Evolutionary conservation across 2,113 vertebrate genomes (phyloP), one percentile per base, ranked within the genome.

Genomic region (Oreamnos americanus): DNA sequence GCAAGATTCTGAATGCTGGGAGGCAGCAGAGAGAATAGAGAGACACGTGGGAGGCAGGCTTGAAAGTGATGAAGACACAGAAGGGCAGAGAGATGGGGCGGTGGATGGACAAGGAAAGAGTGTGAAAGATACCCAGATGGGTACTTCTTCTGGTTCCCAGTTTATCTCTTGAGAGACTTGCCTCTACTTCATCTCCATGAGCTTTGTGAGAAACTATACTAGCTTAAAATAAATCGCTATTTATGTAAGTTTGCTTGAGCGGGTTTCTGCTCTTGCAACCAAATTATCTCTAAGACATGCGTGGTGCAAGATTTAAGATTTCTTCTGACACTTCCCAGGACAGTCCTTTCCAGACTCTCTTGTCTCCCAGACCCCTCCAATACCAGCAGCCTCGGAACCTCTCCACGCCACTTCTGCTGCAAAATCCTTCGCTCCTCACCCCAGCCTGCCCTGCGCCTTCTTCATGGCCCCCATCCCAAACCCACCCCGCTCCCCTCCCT

Each of bases 331-430:
- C 60, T 19, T 26, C 58, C 64, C 57, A 62, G 30, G 39, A 62
- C 26, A 19, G 13, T 25, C 64, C 60, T 92, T 49, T 45, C n/a
- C 19, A 79, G 81, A 45, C 39, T 64, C 30, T 57, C 13, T 9
- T 33, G 6, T 62, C 39, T 64, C 39, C 43, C 71, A 53, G 58
- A 43, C 8, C 6, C 21, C 12, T 25, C 47, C 1, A 1, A 6
- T 8, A 6, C 4, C 0, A 5, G 39, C 28, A 0, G 8, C 43
- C 84, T 53, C 1, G 0, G 64, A n/a, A 16, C 33, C 81, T 57
- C 39, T 57, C 19, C 36, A 33, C 10, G 3, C 2, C 26, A 15
- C 51, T 33, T 51, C 36, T 6, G 25, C 57, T 57, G 45, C 36
- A 47, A 67, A 57, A 25, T 14, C 43, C 60, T 53, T 21, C 71